Percentiles rank a stretch among this genome's conserved stretches.
phyloP scores from a whole-genome alignment of 2,888 invertebrate species.

The Scaptomyza parva region DNA sequence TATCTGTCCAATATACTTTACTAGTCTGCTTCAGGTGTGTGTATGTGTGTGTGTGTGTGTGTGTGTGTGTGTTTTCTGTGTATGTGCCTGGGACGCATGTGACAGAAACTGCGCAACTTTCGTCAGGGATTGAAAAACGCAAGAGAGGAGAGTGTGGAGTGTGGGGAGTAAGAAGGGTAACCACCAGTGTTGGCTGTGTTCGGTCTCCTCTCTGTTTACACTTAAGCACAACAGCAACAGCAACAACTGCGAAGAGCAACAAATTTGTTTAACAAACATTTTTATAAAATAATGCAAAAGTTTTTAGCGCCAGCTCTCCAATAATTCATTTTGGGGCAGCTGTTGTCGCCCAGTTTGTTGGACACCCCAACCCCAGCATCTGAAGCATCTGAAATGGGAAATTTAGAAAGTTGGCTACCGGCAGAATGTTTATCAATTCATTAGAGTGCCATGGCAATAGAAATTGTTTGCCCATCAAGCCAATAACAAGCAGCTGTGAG shows the following conservation, averaged over 20 bases:
- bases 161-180: conserved; percentile 1
- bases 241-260: conserved; percentile 52
- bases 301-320: conserved; percentile 41
- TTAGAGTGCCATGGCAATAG: conserved; percentile 60
- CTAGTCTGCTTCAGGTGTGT: conserved; percentile 38
- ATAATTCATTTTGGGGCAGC: conserved; percentile 61
- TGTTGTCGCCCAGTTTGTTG: conserved; percentile 45
- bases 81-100: conserved; percentile 65
- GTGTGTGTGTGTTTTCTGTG: conserved; percentile 33
- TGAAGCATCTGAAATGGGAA: no score
- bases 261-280: conserved; percentile 78
- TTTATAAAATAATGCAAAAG: conserved; percentile 78
- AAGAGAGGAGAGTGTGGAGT: not conserved
- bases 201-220: conserved; percentile 52
- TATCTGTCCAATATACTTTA: conserved; percentile 56
- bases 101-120: conserved; percentile 78
- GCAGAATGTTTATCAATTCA: conserved; percentile 61
- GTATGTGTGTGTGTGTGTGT: conserved; percentile 31
- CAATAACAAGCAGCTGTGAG: conserved; percentile 55
- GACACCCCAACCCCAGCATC: not conserved
- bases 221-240: conserved; percentile 48
- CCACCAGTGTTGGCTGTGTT: conserved; percentile 43
- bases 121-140: conserved; percentile 20
- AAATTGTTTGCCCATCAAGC: conserved; percentile 60
- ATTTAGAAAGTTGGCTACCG: conserved; percentile 42